Conservation (phyloP, 2,888 invertebrate species). For the Cheilosia vernalis region DNA sequence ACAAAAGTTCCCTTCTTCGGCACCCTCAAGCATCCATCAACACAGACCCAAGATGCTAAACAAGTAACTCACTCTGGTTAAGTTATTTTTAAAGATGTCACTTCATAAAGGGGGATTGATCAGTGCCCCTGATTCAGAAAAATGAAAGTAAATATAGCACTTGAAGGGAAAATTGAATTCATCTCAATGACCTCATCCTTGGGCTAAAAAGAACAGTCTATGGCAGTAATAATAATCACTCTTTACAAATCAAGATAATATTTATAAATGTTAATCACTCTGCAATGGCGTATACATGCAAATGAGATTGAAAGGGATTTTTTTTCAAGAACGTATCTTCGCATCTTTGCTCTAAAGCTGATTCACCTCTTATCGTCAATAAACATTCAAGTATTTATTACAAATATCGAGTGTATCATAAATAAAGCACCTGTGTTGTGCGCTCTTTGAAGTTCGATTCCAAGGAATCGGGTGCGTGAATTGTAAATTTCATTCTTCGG, state of each 20-base stretch:
- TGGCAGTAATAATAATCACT: not conserved
- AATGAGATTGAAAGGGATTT: not conserved
- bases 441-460: conserved; percentile 55
- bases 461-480: conserved; percentile 28
- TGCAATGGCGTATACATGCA: not conserved
- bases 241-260: conserved; percentile 12
- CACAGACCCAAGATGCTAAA: too few relatives aligned
- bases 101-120: too few relatives aligned
- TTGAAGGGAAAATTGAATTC: too few relatives aligned
- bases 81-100: too few relatives aligned
- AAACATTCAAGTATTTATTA: not conserved
- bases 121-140: too few relatives aligned
- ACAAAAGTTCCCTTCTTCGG: too few relatives aligned
- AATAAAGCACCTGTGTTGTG: conserved; percentile 25
- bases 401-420: conserved; percentile 5
- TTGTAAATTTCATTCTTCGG: conserved; percentile 41
- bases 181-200: too few relatives aligned
- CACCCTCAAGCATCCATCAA: too few relatives aligned
- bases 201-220: too few relatives aligned
- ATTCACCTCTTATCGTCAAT: conserved; percentile 5
- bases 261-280: conserved; percentile 14
- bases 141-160: too few relatives aligned
- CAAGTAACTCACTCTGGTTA: too few relatives aligned
- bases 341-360: not conserved
- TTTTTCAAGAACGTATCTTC: not conserved